phyloP scores from a whole-genome alignment of 2,888 invertebrate species.

The Tipula lateralis region DNA sequence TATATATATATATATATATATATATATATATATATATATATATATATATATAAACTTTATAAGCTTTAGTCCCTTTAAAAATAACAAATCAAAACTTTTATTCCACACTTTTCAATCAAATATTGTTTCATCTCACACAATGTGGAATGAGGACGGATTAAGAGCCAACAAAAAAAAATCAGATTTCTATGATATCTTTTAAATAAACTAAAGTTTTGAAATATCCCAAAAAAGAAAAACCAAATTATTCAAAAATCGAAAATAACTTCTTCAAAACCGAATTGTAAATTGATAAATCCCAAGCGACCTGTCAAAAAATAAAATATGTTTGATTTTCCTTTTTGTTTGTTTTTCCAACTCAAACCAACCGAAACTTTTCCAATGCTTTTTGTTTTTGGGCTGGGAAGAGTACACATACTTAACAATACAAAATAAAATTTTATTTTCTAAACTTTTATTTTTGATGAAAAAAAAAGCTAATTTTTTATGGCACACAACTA shows the following conservation, averaged over 20 bases:
- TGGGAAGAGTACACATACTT: not conserved
- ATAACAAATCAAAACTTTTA: not conserved
- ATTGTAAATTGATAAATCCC: slow-evolving; percentile 11
- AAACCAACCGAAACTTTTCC: not conserved
- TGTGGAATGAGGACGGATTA: not conserved
- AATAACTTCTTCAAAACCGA: not conserved
- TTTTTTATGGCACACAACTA: not conserved
- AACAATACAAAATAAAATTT: not conserved
- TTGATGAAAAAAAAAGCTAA: not conserved
- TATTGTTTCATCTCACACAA: not conserved
- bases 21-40: too few relatives aligned
- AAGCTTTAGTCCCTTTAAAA: too few relatives aligned
- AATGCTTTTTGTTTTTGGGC: not conserved
- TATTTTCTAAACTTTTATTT: not conserved
- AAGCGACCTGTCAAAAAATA: slow-evolving; percentile 1
- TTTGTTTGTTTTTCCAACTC: not conserved
- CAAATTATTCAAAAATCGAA: not conserved
- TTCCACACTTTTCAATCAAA: not conserved
- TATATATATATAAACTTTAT: too few relatives aligned
- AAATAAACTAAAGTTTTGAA: not conserved
- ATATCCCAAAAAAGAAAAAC: not conserved
- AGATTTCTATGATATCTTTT: not conserved
- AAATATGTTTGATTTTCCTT: slow-evolving; percentile 4
- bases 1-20: too few relatives aligned
- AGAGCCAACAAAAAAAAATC: not conserved